A percentile compares a stretch with the other conserved stretches of the same genome.
These are phyloP conservation scores for Drosophila kohkoa DNA, from an alignment of 1,140 invertebrate species.

Conservation along the genomic window DNA sequence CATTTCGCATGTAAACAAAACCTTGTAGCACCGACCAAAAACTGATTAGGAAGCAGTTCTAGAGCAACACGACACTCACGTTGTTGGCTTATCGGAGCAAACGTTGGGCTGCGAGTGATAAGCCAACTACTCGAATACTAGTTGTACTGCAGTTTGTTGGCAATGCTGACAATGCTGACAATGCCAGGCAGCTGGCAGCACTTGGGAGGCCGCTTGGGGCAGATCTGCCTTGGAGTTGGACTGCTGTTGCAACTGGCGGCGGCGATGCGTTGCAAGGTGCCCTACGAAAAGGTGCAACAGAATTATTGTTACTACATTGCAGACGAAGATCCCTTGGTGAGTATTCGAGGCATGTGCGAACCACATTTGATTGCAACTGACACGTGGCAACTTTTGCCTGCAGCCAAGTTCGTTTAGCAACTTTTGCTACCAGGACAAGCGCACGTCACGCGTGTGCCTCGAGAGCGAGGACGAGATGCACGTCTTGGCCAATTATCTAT, in stretches of 20 bases:
- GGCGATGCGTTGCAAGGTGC: constrained; percentile 55
- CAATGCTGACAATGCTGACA: neutral
- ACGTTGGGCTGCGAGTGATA: neutral
- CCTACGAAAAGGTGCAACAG: constrained; percentile 63
- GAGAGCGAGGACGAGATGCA: constrained; percentile 66
- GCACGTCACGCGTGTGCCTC: constrained; percentile 66
- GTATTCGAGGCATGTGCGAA: neutral
- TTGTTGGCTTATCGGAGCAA: neutral
- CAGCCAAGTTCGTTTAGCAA: constrained; percentile 72
- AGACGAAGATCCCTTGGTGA: constrained; percentile 58
- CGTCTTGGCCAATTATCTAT: constrained; percentile 54
- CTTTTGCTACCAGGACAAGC: constrained; percentile 69
- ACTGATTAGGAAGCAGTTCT: constrained; percentile 3
- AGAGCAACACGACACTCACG: neutral
- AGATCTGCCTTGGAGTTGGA: neutral
- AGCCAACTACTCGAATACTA: constrained; percentile 2
- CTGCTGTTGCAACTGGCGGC: neutral
- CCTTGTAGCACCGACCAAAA: neutral
- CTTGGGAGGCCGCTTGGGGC: neutral
- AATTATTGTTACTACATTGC: constrained; percentile 66
- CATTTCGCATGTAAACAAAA: constrained; percentile 26
- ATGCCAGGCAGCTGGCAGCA: constrained; percentile 40
- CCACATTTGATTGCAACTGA: neutral
- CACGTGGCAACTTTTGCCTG: neutral
- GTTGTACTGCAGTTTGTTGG: constrained; percentile 14